These are phyloP conservation scores for Petromus typicus DNA, from an alignment of 2,113 vertebrate species.

Conservation along the genomic window DNA sequence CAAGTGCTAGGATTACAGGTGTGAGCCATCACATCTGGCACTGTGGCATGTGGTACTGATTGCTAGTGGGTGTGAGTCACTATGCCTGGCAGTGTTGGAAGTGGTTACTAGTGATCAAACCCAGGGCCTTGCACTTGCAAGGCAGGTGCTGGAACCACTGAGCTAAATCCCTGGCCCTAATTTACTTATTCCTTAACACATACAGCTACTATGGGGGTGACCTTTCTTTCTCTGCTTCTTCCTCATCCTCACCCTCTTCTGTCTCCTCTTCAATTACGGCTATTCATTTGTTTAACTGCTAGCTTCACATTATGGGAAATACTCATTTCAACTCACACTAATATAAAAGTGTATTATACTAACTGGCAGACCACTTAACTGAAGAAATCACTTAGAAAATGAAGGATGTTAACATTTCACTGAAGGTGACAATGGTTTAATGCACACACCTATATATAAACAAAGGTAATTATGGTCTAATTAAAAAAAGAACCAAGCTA, in stretches of 20 bases:
- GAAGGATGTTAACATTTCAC: conserved; percentile 20
- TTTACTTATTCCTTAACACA: background rate
- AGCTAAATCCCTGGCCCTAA: too few species aligned
- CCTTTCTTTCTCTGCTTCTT: background rate
- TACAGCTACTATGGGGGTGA: background rate
- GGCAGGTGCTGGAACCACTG: too few species aligned
- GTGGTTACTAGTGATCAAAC: too few species aligned
- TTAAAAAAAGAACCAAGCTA: conserved; percentile 45
- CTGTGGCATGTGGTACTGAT: too few species aligned
- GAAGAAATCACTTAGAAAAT: conserved; percentile 37
- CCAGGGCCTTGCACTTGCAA: too few species aligned
- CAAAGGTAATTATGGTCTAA: conserved; percentile 14
- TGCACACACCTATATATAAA: background rate
- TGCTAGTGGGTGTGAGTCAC: too few species aligned
- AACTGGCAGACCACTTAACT: background rate
- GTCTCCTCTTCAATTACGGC: background rate
- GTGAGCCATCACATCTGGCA: too few species aligned
- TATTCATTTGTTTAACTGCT: background rate
- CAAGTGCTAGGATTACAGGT: too few species aligned
- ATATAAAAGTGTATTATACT: background rate
- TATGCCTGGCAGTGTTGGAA: too few species aligned
- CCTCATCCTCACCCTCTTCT: background rate
- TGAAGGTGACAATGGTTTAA: background rate
- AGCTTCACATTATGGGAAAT: background rate
- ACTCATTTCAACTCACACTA: background rate